Percentiles rank a stretch among this genome's conserved stretches.
Evolutionary conservation across 64 coral and sea anemone species (phyloP).

Genomic region (Catalaphyllia jardinei): DNA sequence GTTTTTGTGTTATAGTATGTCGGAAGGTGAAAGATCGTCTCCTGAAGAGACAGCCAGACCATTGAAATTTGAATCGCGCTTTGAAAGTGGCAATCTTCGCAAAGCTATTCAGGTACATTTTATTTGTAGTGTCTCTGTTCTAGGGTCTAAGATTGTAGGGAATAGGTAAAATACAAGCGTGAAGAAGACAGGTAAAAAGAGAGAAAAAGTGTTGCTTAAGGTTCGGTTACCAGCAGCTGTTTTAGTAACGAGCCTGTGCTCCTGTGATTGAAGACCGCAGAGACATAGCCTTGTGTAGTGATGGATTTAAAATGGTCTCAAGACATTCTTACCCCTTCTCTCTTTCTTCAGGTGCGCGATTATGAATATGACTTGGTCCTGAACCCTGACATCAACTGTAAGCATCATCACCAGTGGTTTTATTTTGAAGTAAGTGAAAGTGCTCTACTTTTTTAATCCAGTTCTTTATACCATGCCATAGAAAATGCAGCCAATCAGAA

Average conservation of each 20-base stretch:
- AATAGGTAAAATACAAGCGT: no score
- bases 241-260: no score
- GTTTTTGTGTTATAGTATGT: slow-evolving; percentile 20
- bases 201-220: no score
- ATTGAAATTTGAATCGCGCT: slow-evolving; percentile 85
- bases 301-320: no score
- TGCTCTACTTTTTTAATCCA: not conserved
- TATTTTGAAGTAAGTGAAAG: slow-evolving; percentile 82
- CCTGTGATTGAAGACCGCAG: no score
- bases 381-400: slow-evolving; percentile 91
- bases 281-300: no score
- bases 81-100: slow-evolving; percentile 92
- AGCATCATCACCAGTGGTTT: slow-evolving; percentile 94
- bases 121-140: not conserved
- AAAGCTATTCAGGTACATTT: slow-evolving; percentile 85
- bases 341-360: slow-evolving; percentile 64
- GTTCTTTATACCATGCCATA: no score
- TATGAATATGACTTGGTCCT: slow-evolving; percentile 89
- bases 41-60: slow-evolving; percentile 58
- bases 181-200: no score
- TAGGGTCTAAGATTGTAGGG: not conserved
- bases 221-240: no score
- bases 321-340: not conserved
- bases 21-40: slow-evolving; percentile 65
- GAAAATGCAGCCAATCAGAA: no score